Percentiles rank a stretch among this genome's conserved stretches.
Evolutionary conservation across 1,140 invertebrate species (phyloP).

Genomic region (Campodea augens): DNA sequence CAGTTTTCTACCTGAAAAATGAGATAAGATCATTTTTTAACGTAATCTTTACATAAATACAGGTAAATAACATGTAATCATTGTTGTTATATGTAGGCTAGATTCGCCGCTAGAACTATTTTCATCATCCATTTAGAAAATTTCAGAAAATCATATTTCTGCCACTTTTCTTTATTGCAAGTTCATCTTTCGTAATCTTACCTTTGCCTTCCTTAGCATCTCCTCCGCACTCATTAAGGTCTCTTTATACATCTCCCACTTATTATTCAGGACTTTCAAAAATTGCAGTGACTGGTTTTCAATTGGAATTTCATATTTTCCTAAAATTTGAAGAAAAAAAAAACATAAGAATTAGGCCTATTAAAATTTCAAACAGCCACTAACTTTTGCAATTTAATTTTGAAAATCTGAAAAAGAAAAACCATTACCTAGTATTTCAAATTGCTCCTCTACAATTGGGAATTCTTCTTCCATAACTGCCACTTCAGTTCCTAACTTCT

Average conservation of each 20-base stretch:
- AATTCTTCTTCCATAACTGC: conserved; percentile 40
- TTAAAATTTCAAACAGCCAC: neutral
- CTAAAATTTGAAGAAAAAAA: conserved; percentile 20
- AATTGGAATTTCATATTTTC: conserved; percentile 41
- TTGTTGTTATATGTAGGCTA: too few relatives aligned
- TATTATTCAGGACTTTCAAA: conserved; percentile 35
- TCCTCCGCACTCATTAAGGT: conserved; percentile 40
- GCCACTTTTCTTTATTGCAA: too few relatives aligned
- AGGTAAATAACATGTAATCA: too few relatives aligned
- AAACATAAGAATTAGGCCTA: conserved; percentile 10
- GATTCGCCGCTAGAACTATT: too few relatives aligned
- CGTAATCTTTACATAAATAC: too few relatives aligned
- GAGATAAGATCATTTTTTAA: too few relatives aligned
- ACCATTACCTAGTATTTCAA: conserved; percentile 41
- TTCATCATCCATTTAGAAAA: too few relatives aligned
- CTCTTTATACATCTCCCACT: conserved; percentile 46
- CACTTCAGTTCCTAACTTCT: conserved; percentile 38
- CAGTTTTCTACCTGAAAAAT: too few relatives aligned
- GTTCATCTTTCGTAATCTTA: too few relatives aligned
- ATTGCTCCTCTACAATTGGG: conserved; percentile 46
- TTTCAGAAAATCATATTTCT: too few relatives aligned
- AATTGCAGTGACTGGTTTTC: conserved; percentile 32
- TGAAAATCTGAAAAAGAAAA: too few relatives aligned
- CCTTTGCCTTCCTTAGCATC: conserved; percentile 40
- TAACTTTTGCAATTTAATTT: conserved; percentile 1